Base-by-base conservation (phyloP, 1,140 invertebrate genomes). In the Drosophila nikananu region DNA sequence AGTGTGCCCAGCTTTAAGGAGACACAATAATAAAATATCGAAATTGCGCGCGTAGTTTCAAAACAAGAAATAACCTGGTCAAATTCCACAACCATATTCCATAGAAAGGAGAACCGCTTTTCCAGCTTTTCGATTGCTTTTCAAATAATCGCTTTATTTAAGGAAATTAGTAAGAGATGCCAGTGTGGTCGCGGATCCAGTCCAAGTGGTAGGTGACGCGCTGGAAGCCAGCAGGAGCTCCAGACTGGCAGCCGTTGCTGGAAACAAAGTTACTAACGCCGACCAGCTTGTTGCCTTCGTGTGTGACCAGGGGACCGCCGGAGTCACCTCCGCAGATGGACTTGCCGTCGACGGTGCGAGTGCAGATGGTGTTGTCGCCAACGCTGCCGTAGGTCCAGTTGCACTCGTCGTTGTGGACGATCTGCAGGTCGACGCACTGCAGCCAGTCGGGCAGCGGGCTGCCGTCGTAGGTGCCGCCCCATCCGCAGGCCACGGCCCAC, bases 131-230 rank as follows among this genome's bases (percentile, higher is more conserved):
- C 5, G 5, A 6, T 52, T 52, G 12, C 19, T 62, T 62, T 61
- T 62, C 10, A 54, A 35, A 57, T 57, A 5, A 60, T 63, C 41
- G 13, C 3, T 66, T 66, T 66, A 66, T 59, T 66, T 44, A 48
- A 21, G n/a, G 21, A 46, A n/a, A 62, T 72, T 72, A 74, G 55
- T 86, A 84, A 32, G 83, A 65, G 54, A 86, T 76, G 42, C 83
- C 83, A 75, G 81, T 82, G 66, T 82, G 76, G 55, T 90, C 81
- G 10, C 80, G 73, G 48, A 95, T 94, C 95, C 95, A 95, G 63
- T 93, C 82, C 61, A 94, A 78, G 81, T 93, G 94, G 55, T 81
- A 92, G n/a, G 94, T 94, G 27, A 95, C 91, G 75, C 94, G 93
- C 15, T 94, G 93, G 81, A 93, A 94, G 21, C 93, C 94, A 66